Evolutionary conservation across 64 coral and sea anemone genomes (phyloP), one percentile per base, ranked within the genome.

Genomic region (Exaiptasia diaphana): DNA sequence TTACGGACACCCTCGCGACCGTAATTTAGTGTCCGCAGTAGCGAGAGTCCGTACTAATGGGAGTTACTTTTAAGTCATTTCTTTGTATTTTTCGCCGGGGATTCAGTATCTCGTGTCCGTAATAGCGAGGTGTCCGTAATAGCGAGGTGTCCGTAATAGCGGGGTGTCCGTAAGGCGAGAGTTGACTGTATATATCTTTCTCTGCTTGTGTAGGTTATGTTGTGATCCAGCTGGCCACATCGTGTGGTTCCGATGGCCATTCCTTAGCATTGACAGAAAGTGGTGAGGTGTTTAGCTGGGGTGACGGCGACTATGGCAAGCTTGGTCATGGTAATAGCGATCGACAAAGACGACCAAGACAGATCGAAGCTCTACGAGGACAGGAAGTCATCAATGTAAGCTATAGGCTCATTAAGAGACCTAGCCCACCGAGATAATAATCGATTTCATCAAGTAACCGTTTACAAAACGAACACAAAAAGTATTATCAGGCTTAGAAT

Each of bases 261-360:
- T 93, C 90, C 1, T 62, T 93, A 9, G 90, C 90, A 28, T 28
- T 93, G 31, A 93, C 90, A 15, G 90, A 93, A 18, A 93, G 90
- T 41, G 85, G 85, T 10, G 90, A 93, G 44, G 90, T 93, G 60
- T 93, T 93, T 25, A 93, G 90, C 29, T 93, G 90, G 90, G 90
- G 90, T 15, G 90, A 93, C 55, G 90, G 90, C 15, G 90, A 93
- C 31, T 93, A 93, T 40, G 90, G 90, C 7, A 93, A 93, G 52
- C 71, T 93, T 13, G 90, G 90, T 9, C 90, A 93, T 48, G 90
- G 90, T 11, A 93, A 86, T 20, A 88, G 90, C 41, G 90, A 93
- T 37, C 82, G 90, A 30, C 90, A 93, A 60, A 54, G 90, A 44
- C 35, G 90, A 32, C 90, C 90, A 5, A 80, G 90, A 23, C 90